Percentiles rank a stretch among this genome's conserved stretches.
These are phyloP conservation scores for Gymnoscopelus microlampas DNA, from an alignment of 2,797 vertebrate species.

Conservation along the genomic window DNA sequence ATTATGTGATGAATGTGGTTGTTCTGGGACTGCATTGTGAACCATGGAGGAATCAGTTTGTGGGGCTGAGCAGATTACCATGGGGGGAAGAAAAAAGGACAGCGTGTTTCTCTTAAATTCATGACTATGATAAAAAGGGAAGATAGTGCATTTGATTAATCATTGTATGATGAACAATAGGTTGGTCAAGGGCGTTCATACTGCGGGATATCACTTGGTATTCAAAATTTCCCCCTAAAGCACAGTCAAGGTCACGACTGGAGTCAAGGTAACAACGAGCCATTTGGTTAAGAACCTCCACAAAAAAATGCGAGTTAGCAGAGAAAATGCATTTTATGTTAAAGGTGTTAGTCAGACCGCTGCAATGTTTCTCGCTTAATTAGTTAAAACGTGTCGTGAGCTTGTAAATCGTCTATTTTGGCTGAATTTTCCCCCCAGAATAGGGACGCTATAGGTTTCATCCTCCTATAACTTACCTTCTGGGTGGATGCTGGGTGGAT, in stretches of 20 bases:
- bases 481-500: no score
- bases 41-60: not conserved
- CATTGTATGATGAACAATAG: slow-evolving; percentile 7
- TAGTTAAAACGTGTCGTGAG: no score
- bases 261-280: not conserved
- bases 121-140: not conserved
- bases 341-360: no score
- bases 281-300: not conserved
- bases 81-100: not conserved
- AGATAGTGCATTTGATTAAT: not conserved
- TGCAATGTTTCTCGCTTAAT: no score
- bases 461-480: no score
- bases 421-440: no score
- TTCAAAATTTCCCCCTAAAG: slow-evolving; percentile 7
- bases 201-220: not conserved
- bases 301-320: slow-evolving; percentile 1
- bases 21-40: not conserved
- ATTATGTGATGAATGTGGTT: not conserved
- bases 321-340: slow-evolving; percentile 8
- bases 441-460: no score
- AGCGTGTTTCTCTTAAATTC: not conserved
- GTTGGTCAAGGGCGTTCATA: slow-evolving; percentile 4
- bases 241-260: slow-evolving; percentile 6
- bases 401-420: no score
- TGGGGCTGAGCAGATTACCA: not conserved